A percentile compares a stretch with the other conserved stretches of the same genome.
phyloP scores from a whole-genome alignment of 1,140 invertebrate species.

The Babylonia areolata region DNA sequence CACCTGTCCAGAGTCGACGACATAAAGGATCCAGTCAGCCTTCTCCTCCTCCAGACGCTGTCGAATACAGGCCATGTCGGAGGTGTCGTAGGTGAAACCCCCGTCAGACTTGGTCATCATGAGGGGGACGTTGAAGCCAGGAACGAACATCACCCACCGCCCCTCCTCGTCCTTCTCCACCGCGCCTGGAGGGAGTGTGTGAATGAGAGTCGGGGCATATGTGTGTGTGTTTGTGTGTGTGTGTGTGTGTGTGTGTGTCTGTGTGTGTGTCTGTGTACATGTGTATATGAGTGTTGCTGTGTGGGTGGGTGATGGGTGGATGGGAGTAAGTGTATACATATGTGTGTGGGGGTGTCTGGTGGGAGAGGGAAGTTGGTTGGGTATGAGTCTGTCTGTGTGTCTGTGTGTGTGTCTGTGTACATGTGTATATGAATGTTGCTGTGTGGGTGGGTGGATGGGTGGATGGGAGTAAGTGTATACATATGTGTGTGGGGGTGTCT shows the following conservation, averaged over 20 bases:
- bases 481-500: too few relatives aligned
- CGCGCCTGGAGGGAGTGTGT: constrained; percentile 37
- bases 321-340: too few relatives aligned
- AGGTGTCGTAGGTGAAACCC: constrained; percentile 99
- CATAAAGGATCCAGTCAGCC: constrained; percentile 94
- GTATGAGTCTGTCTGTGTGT: too few relatives aligned
- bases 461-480: too few relatives aligned
- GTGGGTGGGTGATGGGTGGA: too few relatives aligned
- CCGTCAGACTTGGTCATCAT: constrained; percentile 99
- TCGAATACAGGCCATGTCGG: constrained; percentile 94
- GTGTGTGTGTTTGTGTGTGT: too few relatives aligned
- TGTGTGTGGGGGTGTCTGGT: too few relatives aligned
- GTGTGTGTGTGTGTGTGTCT: too few relatives aligned
- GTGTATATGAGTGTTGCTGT: constrained; percentile 2
- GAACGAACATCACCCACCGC: constrained; percentile 93
- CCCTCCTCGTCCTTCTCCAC: constrained; percentile 90
- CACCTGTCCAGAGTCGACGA: constrained; percentile 95
- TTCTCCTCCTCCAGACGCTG: constrained; percentile 93
- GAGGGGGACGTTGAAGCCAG: constrained; percentile 82
- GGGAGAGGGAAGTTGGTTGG: too few relatives aligned
- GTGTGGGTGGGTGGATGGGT: too few relatives aligned
- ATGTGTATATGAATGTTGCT: too few relatives aligned
- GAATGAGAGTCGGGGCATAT: background rate
- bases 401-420: too few relatives aligned
- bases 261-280: constrained; percentile 3